Evolutionary conservation across 2,797 vertebrate species (phyloP), one percentile per base, ranked within the genome.

Genomic region (Tarsius wallacei): DNA sequence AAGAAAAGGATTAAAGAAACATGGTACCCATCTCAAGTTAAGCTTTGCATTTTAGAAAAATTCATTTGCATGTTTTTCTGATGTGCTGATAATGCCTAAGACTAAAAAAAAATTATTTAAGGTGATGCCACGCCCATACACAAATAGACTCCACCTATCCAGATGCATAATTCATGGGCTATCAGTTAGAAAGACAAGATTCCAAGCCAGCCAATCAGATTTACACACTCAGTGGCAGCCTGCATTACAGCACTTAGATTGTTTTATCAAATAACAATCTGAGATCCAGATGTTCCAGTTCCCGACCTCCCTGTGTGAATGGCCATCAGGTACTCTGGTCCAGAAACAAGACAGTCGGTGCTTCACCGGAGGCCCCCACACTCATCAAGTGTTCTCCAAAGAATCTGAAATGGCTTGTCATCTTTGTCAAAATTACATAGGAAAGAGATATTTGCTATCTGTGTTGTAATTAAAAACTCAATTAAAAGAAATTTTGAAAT

Each of bases 401-500:
- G 96, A 97, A 96, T 93, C 84, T 85, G 59, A 90, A 97, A 97
- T 83, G 64, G 53, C 76, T 95, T 96, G 95, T 96, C 96, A 90
- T 96, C 81, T 76, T 90, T 74, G 84, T 93, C 93, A 94, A 95
- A 96, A 96, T 93, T 83, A 93, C 87, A 92, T 55, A 47, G 49
- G 83, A 96, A 96, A 87, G 78, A 59, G 61, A 71, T 93, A 93
- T 96, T 95, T 84, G 61, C 91, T 96, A 63, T 93, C 94, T 96
- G 91, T 74, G 84, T 91, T 95, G 91, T 94, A 97, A 97, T 97
- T 96, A 97, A 97, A 97, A 98, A 96, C 87, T 92, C 96, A 96
- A 97, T 97, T 96, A 96, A 95, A 97, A 97, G 88, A 97, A 97
- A 95, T 96, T 96, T 82, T 82, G 80, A 97, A 97, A 95, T 92